Conservation (phyloP, 92 coral and sea anemone species). For the Diadumene lineata region DNA sequence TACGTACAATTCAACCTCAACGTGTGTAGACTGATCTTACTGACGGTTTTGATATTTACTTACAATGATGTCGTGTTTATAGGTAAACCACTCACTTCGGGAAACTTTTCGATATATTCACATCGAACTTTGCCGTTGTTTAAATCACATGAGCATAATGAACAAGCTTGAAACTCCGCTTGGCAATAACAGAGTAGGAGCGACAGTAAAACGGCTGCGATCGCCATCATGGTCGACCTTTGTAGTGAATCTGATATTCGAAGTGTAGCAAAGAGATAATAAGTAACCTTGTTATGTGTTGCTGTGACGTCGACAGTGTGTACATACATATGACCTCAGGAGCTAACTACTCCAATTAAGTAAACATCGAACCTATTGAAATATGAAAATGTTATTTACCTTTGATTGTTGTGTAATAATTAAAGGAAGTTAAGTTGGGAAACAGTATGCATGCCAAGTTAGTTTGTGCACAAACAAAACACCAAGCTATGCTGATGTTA, state of each 20-base stretch:
- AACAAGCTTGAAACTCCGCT: neutral
- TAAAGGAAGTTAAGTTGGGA: neutral
- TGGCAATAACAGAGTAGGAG: neutral
- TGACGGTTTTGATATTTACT: no score
- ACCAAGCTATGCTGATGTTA: no score
- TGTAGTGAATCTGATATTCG: conserved; percentile 1
- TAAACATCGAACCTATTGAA: neutral
- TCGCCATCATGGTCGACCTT: neutral
- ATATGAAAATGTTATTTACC: neutral
- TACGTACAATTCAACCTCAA: neutral
- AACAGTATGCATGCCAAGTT: neutral
- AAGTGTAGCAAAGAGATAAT: neutral
- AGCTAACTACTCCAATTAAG: neutral
- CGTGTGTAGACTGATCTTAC: neutral
- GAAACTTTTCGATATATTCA: conserved; percentile 25
- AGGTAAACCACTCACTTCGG: conserved; percentile 35
- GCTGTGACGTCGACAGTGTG: neutral
- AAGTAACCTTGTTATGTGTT: conserved; percentile 6
- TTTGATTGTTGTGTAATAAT: neutral
- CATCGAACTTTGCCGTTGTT: conserved; percentile 9
- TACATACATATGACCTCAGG: neutral
- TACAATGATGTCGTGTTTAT: conserved; percentile 44
- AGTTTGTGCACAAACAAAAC: neutral
- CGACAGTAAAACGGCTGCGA: neutral
- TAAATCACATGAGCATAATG: neutral